These are phyloP conservation scores for Lysandra coridon DNA, from an alignment of 2,888 invertebrate species.

Conservation along the genomic window DNA sequence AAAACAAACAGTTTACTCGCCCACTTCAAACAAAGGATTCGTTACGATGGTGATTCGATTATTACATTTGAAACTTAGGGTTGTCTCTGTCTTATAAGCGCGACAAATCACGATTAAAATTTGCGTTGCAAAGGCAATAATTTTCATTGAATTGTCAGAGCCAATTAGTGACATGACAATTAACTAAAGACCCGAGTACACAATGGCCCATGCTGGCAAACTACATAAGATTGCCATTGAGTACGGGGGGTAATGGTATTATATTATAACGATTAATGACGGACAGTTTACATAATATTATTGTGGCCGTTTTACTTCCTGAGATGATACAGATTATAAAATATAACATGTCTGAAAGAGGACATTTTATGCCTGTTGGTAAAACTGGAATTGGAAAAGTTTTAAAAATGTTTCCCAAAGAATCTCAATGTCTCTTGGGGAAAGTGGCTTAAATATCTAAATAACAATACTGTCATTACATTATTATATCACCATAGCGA, in stretches of 20 bases:
- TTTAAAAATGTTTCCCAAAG: not conserved
- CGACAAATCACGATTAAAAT: too few relatives aligned
- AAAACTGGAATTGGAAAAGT: not conserved
- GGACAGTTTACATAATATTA: too few relatives aligned
- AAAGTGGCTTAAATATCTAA: conserved; percentile 1
- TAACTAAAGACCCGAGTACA: too few relatives aligned
- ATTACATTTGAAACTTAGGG: conserved; percentile 15
- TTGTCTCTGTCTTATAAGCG: not conserved
- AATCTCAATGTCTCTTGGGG: too few relatives aligned
- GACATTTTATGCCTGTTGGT: not conserved
- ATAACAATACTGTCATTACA: conserved; percentile 1
- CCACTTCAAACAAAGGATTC: conserved; percentile 19
- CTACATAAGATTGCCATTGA: too few relatives aligned
- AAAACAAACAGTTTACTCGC: conserved; percentile 23
- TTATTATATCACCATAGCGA: not conserved
- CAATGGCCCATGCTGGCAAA: too few relatives aligned
- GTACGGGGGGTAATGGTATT: too few relatives aligned
- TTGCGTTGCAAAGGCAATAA: too few relatives aligned
- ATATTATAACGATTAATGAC: too few relatives aligned
- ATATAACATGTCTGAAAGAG: not conserved
- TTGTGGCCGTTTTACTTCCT: not conserved
- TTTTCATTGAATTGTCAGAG: too few relatives aligned
- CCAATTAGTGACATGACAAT: too few relatives aligned
- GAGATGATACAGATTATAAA: not conserved
- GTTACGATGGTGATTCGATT: conserved; percentile 20